Evolutionary conservation across 1,140 invertebrate species (phyloP).

Genomic region (Drosophila navojoa): DNA sequence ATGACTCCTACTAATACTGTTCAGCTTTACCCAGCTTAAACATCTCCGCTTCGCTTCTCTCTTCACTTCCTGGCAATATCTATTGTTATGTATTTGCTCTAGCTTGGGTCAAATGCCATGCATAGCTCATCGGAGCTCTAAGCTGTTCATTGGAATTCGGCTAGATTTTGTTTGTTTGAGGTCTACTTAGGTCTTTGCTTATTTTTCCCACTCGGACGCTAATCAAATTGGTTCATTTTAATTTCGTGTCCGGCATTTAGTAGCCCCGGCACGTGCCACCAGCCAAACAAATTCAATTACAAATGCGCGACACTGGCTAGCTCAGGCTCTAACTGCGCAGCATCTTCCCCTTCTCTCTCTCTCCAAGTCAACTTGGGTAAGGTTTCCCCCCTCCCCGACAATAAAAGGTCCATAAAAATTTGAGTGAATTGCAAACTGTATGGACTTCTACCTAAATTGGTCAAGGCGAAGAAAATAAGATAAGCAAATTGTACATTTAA

Average conservation of each 20-base stretch:
- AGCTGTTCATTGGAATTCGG: neutral
- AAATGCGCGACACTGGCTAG: slow-evolving; percentile 23
- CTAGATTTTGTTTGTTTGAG: neutral
- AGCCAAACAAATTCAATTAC: slow-evolving; percentile 42
- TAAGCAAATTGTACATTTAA: slow-evolving; percentile 6
- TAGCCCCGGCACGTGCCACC: slow-evolving; percentile 31
- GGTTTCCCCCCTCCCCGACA: neutral
- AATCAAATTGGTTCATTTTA: slow-evolving; percentile 47
- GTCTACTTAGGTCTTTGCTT: neutral
- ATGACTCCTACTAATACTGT: neutral
- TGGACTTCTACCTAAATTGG: neutral
- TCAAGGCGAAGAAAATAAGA: neutral
- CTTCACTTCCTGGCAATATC: neutral
- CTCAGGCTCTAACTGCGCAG: neutral
- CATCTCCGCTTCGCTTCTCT: neutral
- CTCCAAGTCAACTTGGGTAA: neutral
- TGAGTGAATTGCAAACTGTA: neutral
- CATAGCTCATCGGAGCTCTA: neutral
- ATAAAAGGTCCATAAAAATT: slow-evolving; percentile 6
- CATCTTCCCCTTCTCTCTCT: neutral
- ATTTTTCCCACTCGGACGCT: slow-evolving; percentile 5
- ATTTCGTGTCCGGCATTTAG: slow-evolving; percentile 33
- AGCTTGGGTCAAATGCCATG: too few species aligned
- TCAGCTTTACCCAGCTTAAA: too few species aligned
- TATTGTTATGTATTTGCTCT: neutral